Evolutionary conservation across 2,113 vertebrate genomes (phyloP).

Genomic region (Corythoichthys intestinalis): DNA sequence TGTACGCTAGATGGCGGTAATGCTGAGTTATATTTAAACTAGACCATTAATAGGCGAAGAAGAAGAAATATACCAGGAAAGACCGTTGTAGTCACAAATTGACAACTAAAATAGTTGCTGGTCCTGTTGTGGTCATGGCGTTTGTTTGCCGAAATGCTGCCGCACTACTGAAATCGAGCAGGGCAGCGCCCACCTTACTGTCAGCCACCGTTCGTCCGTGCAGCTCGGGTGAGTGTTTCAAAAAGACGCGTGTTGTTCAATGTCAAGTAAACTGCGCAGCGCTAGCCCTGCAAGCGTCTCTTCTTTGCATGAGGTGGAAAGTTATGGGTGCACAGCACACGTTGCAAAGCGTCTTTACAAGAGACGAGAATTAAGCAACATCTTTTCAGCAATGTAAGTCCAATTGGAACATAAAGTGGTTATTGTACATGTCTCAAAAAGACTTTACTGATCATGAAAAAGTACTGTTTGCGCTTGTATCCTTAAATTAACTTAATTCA

Average conservation of each 20-base stretch:
- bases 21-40: background rate
- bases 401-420: background rate
- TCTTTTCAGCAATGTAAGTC: background rate
- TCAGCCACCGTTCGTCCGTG: conserved; percentile 52
- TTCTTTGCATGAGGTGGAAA: background rate
- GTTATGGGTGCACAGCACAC: background rate
- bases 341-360: background rate
- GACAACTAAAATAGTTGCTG: background rate
- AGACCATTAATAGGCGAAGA: background rate
- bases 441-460: no score
- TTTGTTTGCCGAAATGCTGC: conserved; percentile 61
- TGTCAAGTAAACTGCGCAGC: conserved; percentile 42
- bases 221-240: conserved; percentile 64
- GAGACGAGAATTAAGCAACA: background rate
- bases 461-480: no score
- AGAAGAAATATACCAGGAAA: conserved; percentile 21
- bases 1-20: conserved; percentile 28
- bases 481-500: no score
- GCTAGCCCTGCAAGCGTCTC: background rate
- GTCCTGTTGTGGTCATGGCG: conserved; percentile 54
- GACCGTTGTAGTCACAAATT: background rate
- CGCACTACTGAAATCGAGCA: conserved; percentile 47
- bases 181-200: conserved; percentile 25
- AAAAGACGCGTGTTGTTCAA: conserved; percentile 23
- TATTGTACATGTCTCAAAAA: background rate